Evolutionary conservation across 2,888 invertebrate species (phyloP).

Genomic region (Netelia melanura): DNA sequence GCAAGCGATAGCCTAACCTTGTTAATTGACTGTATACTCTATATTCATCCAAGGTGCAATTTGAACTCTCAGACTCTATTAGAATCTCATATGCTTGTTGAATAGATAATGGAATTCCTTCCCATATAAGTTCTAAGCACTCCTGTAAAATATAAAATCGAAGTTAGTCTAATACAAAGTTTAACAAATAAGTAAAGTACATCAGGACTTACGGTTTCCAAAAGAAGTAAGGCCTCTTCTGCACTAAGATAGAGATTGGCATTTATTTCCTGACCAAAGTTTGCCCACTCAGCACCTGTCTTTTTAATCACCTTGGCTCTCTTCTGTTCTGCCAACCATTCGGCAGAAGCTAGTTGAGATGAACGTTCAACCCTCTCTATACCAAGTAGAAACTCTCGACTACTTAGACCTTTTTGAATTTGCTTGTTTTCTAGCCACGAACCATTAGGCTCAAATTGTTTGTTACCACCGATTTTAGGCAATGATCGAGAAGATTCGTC

Average conservation of each 20-base stretch:
- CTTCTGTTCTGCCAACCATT: constrained; percentile 86
- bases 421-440: constrained; percentile 88
- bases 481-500: constrained; percentile 85
- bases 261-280: constrained; percentile 86
- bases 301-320: constrained; percentile 87
- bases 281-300: constrained; percentile 87
- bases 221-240: constrained; percentile 89
- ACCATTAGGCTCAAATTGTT: constrained; percentile 86
- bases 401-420: constrained; percentile 86
- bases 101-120: constrained; percentile 87
- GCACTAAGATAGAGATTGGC: constrained; percentile 86
- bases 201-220: constrained; percentile 87
- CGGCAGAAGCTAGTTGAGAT: constrained; percentile 86
- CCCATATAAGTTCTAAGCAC: constrained; percentile 87
- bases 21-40: constrained; percentile 87
- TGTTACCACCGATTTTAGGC: constrained; percentile 86
- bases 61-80: constrained; percentile 78
- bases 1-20: constrained; percentile 87
- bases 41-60: constrained; percentile 85
- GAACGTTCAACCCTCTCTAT: constrained; percentile 87
- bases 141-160: constrained; percentile 85
- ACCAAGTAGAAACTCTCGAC: constrained; percentile 86
- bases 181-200: not conserved
- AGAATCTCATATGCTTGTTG: constrained; percentile 89
- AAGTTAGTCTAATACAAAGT: not conserved